Percentiles rank a stretch among this genome's conserved stretches.
Evolutionary conservation across 2,888 invertebrate genomes (phyloP).

Genomic region (Drosophila paranaensis): DNA sequence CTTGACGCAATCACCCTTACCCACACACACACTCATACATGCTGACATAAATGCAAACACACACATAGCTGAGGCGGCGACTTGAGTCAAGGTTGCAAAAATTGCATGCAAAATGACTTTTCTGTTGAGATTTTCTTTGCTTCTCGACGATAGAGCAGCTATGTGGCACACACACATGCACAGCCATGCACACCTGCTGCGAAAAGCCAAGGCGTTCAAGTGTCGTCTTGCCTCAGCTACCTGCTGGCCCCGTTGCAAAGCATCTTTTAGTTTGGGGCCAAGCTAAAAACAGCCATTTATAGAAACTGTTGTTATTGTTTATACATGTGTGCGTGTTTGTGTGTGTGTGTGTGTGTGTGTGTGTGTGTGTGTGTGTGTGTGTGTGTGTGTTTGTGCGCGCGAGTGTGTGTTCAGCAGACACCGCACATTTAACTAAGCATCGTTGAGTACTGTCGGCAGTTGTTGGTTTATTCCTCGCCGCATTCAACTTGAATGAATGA

Average conservation of each 20-base stretch:
- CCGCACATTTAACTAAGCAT: constrained; percentile 48
- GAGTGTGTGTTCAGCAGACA: constrained; percentile 9
- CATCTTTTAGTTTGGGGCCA: constrained; percentile 27
- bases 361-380: not conserved
- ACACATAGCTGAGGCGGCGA: constrained; percentile 27
- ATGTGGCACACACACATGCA: constrained; percentile 8
- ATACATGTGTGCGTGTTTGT: not conserved
- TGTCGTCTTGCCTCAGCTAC: constrained; percentile 34
- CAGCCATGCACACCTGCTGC: constrained; percentile 9
- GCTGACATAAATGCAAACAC: not conserved
- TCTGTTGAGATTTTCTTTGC: constrained; percentile 67
- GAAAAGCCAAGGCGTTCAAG: constrained; percentile 32
- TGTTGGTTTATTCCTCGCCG: constrained; percentile 14
- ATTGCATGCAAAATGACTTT: constrained; percentile 72
- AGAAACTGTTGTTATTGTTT: constrained; percentile 16
- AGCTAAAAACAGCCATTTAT: constrained; percentile 48
- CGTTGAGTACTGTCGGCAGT: constrained; percentile 33
- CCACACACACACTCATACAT: constrained; percentile 9
- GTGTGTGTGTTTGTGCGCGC: not conserved
- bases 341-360: not conserved
- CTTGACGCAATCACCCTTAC: constrained; percentile 9
- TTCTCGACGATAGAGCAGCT: constrained; percentile 59
- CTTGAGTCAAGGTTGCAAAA: constrained; percentile 68
- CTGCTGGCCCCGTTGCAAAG: constrained; percentile 28
- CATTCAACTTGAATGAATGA: not conserved